Evolutionary conservation across 2,113 vertebrate species (phyloP), one percentile per base, ranked within the genome.

Genomic region (Tragelaphus imberbis): DNA sequence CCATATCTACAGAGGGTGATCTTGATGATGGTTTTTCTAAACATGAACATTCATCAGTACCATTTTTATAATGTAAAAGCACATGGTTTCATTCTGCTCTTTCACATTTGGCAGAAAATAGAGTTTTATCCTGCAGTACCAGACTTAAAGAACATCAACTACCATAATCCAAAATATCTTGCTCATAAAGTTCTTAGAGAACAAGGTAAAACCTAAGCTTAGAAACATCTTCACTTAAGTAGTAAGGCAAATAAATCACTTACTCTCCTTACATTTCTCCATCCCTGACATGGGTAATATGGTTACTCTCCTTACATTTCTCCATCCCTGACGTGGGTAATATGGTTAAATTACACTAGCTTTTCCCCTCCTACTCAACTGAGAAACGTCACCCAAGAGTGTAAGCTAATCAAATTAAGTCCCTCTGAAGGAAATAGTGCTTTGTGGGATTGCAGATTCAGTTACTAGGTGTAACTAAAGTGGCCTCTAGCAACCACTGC

Each of bases 61-160:
- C 98, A 98, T 97, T 97, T 93, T 97, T 59, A 92, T 99, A 99
- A 99, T 96, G 96, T 97, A 99, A 99, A 99, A 99, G 98, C 99
- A 99, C 98, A 99, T 99, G 99, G 63, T 98, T 99, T 98, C 98
- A 98, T 98, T 97, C 98, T 98, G 97, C 98, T 98, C 98, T 97
- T 99, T 98, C 98, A 97, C 98, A 98, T 98, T 98, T 99, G 99
- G 99, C 98, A 99, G 94, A 98, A 88, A 97, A 58, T 44, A 93
- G 98, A 97, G 96, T 94, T 98, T 97, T 97, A 97, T 98, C 98
- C 98, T 98, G 96, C 94, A 97, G 81, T 84, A 98, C 88, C 97
- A 99, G 98, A 98, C 98, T 98, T 96, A 96, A 97, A 97, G 80
- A 92, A 97, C 79, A 94, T 80, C 95, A 87, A 90, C 88, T 1